Evolutionary conservation across 2,113 vertebrate species (phyloP).

Genomic region (Agapornis roseicollis): DNA sequence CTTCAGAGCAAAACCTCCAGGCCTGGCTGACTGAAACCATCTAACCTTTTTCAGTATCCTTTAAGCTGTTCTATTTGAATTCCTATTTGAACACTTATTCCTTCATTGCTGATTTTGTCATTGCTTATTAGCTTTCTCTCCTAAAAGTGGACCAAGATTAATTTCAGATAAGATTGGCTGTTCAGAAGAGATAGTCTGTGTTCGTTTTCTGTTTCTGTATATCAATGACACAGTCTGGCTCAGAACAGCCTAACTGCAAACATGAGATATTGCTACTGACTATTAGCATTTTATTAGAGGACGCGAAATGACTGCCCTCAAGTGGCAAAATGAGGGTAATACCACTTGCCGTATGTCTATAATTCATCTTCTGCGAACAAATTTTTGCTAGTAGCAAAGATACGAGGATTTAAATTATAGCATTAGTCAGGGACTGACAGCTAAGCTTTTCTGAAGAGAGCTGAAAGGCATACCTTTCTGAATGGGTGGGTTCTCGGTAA

Average conservation of each 20-base stretch:
- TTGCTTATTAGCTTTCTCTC: not conserved
- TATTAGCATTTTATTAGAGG: not conserved
- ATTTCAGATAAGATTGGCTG: not conserved
- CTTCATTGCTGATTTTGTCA: not conserved
- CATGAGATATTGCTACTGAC: not conserved
- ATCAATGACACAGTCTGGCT: not conserved
- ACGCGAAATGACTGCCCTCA: slow-evolving; percentile 50
- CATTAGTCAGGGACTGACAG: not conserved
- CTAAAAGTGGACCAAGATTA: not conserved
- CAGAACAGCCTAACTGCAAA: not conserved
- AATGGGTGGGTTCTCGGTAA: not conserved
- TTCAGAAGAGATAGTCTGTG: not conserved
- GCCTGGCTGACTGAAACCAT: not conserved
- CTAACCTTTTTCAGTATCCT: not conserved
- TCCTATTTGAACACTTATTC: not conserved
- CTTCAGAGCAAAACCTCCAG: not conserved
- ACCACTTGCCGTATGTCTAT: fast-evolving
- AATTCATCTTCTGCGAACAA: not conserved
- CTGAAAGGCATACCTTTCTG: not conserved
- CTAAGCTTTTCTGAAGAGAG: not conserved
- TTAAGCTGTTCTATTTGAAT: not conserved
- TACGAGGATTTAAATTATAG: not conserved
- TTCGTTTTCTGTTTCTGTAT: not conserved
- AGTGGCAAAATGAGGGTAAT: not conserved
- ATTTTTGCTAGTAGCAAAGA: not conserved